phyloP scores from a whole-genome alignment of 1,140 invertebrate species.

The Ooceraea biroi region DNA sequence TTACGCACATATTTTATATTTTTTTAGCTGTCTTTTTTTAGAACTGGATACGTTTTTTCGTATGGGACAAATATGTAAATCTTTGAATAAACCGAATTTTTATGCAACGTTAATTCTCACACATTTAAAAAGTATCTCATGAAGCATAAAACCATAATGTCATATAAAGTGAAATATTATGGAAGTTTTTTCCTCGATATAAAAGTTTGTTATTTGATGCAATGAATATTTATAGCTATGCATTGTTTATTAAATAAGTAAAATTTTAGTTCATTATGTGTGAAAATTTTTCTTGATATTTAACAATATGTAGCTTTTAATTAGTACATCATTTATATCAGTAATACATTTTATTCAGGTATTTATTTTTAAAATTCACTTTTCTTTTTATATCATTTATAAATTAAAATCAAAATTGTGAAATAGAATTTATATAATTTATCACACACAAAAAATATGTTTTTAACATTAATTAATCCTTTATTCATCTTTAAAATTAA shows the following conservation, averaged over 20 bases:
- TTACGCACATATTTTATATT: not conserved
- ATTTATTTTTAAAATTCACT: not conserved
- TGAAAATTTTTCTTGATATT: slow-evolving; percentile 11
- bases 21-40: not conserved
- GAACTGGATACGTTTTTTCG: not conserved
- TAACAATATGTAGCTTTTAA: not conserved
- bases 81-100: slow-evolving; percentile 16
- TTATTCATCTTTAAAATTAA: not conserved
- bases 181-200: not conserved
- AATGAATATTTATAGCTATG: slow-evolving; percentile 37
- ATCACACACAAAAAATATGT: too few species aligned
- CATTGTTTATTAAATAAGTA: slow-evolving; percentile 41
- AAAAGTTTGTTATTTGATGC: slow-evolving; percentile 19
- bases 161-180: slow-evolving; percentile 11
- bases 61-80: slow-evolving; percentile 21
- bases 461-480: too few species aligned
- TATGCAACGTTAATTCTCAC: slow-evolving; percentile 34
- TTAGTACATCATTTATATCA: slow-evolving; percentile 13
- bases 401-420: not conserved
- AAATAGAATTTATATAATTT: too few species aligned
- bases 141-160: slow-evolving; percentile 7
- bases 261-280: slow-evolving; percentile 9
- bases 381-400: not conserved
- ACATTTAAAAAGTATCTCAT: slow-evolving; percentile 6
- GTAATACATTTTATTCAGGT: not conserved